Percentiles rank a stretch among this genome's conserved stretches.
Conservation (phyloP, 2,888 invertebrate species). For the Melangyna quadrimaculata region DNA sequence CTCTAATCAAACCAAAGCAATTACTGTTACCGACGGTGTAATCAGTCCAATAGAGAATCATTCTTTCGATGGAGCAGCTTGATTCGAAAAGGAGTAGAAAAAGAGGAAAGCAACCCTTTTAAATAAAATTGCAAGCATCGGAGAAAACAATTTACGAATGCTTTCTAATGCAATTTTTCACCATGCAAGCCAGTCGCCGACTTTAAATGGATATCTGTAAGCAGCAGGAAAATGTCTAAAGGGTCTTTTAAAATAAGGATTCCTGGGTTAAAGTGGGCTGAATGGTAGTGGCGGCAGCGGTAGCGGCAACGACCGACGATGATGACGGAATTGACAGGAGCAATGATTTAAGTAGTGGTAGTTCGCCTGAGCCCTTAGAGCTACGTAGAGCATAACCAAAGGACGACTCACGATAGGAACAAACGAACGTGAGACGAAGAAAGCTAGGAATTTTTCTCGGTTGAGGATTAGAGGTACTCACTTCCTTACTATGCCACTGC, state of each 20-base stretch:
- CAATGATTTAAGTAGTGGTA: background rate
- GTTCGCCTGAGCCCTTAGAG: background rate
- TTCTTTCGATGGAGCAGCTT: background rate
- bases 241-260: conserved; percentile 43
- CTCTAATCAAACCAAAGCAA: conserved; percentile 15
- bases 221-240: conserved; percentile 17
- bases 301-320: background rate
- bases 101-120: background rate
- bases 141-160: conserved; percentile 42
- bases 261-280: conserved; percentile 6
- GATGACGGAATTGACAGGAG: background rate
- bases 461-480: conserved; percentile 18
- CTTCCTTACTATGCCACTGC: conserved; percentile 12
- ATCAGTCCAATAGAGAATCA: conserved; percentile 9
- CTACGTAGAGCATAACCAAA: background rate
- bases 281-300: background rate
- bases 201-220: conserved; percentile 10
- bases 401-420: no score
- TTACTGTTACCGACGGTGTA: conserved; percentile 33
- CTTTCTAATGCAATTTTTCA: conserved; percentile 5
- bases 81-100: background rate
- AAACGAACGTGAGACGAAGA: background rate
- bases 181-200: background rate
- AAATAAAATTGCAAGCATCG: background rate
- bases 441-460: background rate